Evolutionary conservation across 2,113 vertebrate species (phyloP).

Genomic region (Chionomys nivalis): DNA sequence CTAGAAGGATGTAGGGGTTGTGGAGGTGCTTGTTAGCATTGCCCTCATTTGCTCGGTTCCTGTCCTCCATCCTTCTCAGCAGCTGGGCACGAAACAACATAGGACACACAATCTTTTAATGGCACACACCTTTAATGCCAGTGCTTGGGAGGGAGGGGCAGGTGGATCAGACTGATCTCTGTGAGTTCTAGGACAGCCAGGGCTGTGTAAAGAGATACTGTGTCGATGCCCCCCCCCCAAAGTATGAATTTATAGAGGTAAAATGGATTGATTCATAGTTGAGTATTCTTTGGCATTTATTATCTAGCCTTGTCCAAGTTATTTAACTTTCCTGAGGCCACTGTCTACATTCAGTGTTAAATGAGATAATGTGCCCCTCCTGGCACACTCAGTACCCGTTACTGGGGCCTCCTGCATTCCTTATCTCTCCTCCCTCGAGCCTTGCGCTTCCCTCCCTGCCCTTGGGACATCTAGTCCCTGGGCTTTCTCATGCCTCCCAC

Average conservation of each 20-base stretch:
- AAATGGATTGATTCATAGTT: not conserved
- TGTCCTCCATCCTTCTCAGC: accelerated
- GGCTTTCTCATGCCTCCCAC: no score
- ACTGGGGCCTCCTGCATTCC: not conserved
- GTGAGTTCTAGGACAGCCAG: not conserved
- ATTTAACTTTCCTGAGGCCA: not conserved
- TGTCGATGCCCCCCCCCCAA: not conserved
- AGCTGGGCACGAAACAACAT: accelerated
- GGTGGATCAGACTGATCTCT: not conserved
- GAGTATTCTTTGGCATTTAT: not conserved
- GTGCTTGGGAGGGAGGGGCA: not conserved
- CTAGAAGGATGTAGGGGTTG: not conserved
- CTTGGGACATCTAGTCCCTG: not conserved
- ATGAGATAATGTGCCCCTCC: not conserved
- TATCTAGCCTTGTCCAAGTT: not conserved
- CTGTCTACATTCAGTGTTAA: not conserved
- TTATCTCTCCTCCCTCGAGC: not conserved
- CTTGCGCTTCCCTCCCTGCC: not conserved
- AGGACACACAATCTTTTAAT: not conserved
- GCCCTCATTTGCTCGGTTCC: not conserved
- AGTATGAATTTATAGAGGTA: not conserved
- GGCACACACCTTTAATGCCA: not conserved
- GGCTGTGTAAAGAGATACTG: not conserved
- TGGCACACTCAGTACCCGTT: not conserved
- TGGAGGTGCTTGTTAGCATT: not conserved